phyloP scores from a whole-genome alignment of 2,113 vertebrate genomes.

The Falco punctatus region DNA sequence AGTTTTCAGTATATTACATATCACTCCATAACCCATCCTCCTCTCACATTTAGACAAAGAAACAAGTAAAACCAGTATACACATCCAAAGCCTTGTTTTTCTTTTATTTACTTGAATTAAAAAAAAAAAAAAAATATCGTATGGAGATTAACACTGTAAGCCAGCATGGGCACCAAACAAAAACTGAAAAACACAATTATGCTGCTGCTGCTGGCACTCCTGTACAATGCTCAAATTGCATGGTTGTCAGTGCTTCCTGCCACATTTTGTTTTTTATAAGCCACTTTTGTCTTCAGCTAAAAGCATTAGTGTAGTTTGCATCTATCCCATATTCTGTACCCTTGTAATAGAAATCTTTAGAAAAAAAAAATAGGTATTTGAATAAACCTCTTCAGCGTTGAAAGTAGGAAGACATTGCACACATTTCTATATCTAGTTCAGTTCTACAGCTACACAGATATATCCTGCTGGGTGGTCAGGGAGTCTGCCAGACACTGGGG shows the following conservation, averaged over 20 bases:
- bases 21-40: not conserved
- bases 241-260: slow-evolving; percentile 28
- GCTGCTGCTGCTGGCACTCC: slow-evolving; percentile 28
- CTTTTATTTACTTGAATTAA: slow-evolving; percentile 41
- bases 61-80: not conserved
- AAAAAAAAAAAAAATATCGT: not conserved
- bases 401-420: not conserved
- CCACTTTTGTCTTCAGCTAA: slow-evolving; percentile 23
- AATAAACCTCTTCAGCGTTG: not conserved
- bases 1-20: not conserved
- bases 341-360: not conserved
- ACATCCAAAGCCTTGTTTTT: not conserved
- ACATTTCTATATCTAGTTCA: not conserved
- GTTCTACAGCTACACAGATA: not conserved
- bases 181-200: slow-evolving; percentile 39
- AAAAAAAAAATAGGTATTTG: not conserved
- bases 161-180: slow-evolving; percentile 14
- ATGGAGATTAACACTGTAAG: not conserved
- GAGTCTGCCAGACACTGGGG: not conserved
- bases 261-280: slow-evolving; percentile 4
- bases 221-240: slow-evolving; percentile 37
- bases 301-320: slow-evolving; percentile 19
- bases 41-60: not conserved
- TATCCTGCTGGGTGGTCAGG: not conserved
- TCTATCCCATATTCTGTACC: not conserved